phyloP scores from a whole-genome alignment of 2,797 vertebrate genomes.

The Pelobates cultripes region DNA sequence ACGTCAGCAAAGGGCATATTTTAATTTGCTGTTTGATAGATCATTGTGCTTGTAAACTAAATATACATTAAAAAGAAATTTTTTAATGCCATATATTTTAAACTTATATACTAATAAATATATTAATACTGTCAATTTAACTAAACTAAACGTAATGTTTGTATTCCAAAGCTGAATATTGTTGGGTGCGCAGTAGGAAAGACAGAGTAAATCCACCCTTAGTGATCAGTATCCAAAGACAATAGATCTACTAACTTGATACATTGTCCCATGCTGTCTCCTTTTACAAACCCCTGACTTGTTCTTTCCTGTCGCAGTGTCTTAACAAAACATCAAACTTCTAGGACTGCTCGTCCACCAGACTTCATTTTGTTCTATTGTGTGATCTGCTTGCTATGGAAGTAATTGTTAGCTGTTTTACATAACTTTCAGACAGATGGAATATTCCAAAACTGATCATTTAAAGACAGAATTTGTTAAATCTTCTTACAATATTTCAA shows the following conservation, averaged over 20 bases:
- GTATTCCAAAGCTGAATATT: too few species aligned
- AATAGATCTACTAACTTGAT: background rate
- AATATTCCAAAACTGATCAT: background rate
- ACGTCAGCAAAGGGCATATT: too few species aligned
- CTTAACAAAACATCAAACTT: constrained; percentile 31
- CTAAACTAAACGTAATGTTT: too few species aligned
- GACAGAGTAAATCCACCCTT: background rate
- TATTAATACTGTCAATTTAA: too few species aligned
- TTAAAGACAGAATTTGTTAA: background rate
- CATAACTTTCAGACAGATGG: constrained; percentile 38
- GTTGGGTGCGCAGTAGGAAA: background rate
- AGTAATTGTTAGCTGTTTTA: constrained; percentile 32
- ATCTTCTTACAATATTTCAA: background rate
- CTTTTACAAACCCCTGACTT: constrained; percentile 14
- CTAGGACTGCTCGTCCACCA: background rate
- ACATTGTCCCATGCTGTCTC: constrained; percentile 6
- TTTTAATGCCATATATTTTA: too few species aligned
- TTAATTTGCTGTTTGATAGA: too few species aligned
- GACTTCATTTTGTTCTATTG: constrained; percentile 36
- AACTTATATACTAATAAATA: too few species aligned
- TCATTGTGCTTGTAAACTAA: too few species aligned
- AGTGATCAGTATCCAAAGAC: background rate
- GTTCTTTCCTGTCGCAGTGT: constrained; percentile 39
- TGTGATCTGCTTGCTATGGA: constrained; percentile 11
- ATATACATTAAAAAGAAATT: too few species aligned